These are phyloP conservation scores for Sebastes itinus DNA, from an alignment of 2,797 vertebrate genomes.

Conservation along the genomic window DNA sequence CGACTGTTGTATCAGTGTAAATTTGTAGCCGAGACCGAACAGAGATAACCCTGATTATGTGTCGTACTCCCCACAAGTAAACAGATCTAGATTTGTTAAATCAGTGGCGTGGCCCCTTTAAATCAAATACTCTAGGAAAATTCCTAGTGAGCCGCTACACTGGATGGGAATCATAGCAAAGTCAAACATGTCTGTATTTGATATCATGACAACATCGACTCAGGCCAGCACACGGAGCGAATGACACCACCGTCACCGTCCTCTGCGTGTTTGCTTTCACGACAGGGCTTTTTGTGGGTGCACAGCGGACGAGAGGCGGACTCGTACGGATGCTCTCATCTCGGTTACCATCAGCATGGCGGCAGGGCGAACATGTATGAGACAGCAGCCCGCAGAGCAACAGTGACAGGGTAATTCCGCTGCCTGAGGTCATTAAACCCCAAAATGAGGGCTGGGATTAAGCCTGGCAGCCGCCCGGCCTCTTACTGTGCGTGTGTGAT, in stretches of 20 bases:
- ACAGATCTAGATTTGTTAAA: neutral
- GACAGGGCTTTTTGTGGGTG: constrained; percentile 24
- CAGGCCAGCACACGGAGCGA: constrained; percentile 6
- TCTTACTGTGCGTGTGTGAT: constrained; percentile 16
- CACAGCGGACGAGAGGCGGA: neutral
- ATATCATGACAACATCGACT: constrained; percentile 16
- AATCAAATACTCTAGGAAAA: neutral
- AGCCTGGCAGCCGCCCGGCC: constrained; percentile 28
- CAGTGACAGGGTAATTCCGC: constrained; percentile 62
- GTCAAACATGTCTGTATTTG: constrained; percentile 16
- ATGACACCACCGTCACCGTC: constrained; percentile 35
- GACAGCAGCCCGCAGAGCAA: constrained; percentile 40
- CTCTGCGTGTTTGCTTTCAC: constrained; percentile 60
- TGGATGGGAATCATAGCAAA: neutral
- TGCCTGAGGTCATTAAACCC: constrained; percentile 61
- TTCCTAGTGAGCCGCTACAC: neutral
- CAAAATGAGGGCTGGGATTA: constrained; percentile 50
- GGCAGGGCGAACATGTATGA: constrained; percentile 33
- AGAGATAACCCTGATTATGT: neutral
- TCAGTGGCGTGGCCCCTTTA: neutral
- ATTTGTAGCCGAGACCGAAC: neutral
- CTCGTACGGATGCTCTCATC: constrained; percentile 41
- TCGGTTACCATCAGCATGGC: constrained; percentile 35
- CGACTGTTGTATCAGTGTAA: neutral
- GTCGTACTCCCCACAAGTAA: neutral